phyloP scores from a whole-genome alignment of 2,888 invertebrate genomes.

The Abscondita cerata region DNA sequence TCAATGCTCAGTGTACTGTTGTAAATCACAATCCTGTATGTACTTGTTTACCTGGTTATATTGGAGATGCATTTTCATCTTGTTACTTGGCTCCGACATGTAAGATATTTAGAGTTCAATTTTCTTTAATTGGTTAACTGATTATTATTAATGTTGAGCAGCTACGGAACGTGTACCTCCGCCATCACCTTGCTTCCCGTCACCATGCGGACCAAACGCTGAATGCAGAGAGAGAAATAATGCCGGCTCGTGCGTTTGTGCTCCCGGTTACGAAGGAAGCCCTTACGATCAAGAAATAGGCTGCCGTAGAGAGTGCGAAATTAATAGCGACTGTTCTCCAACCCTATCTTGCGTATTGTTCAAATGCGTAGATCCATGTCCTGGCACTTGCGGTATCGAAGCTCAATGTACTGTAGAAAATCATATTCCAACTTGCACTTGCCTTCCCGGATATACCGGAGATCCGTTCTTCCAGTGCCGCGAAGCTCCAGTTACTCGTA shows the following conservation, averaged over 20 bases:
- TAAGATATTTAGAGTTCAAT: constrained; percentile 46
- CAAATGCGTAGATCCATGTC: constrained; percentile 86
- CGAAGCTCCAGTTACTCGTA: constrained; percentile 59
- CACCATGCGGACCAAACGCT: constrained; percentile 86
- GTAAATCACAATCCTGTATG: constrained; percentile 84
- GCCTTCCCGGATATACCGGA: constrained; percentile 77
- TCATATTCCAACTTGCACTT: constrained; percentile 80
- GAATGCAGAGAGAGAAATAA: constrained; percentile 83
- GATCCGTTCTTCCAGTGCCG: constrained; percentile 83
- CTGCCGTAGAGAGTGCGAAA: constrained; percentile 80
- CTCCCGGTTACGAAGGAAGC: constrained; percentile 80
- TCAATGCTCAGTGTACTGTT: constrained; percentile 82
- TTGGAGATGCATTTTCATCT: constrained; percentile 75
- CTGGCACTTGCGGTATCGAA: constrained; percentile 80
- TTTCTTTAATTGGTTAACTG: neutral
- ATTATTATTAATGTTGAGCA: constrained; percentile 43
- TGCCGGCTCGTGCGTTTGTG: constrained; percentile 85
- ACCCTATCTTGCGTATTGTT: constrained; percentile 79
- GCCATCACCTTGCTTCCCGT: constrained; percentile 80
- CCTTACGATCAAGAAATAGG: constrained; percentile 75
- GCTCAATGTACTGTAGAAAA: constrained; percentile 81
- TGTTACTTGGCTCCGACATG: constrained; percentile 60
- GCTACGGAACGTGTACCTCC: constrained; percentile 70
- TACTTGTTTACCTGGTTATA: constrained; percentile 81
- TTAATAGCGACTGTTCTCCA: constrained; percentile 76